These are phyloP conservation scores for Pollachius pollachius DNA, from an alignment of 2,113 vertebrate species.

Conservation along the genomic window DNA sequence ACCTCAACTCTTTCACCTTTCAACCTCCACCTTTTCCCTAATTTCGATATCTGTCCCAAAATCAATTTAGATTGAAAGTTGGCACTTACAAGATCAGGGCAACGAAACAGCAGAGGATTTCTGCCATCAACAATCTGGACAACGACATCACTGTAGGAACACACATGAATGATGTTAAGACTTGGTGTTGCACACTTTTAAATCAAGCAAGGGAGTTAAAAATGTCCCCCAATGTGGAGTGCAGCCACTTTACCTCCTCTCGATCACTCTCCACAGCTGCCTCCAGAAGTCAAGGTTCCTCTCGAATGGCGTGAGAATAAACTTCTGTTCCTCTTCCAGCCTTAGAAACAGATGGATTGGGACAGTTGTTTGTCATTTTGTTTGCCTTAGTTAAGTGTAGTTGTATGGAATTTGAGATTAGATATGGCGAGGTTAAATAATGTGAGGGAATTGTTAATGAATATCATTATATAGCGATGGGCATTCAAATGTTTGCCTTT, in stretches of 20 bases:
- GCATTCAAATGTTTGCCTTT: no score
- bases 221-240: neutral
- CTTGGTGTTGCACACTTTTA: neutral
- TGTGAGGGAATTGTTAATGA: no score
- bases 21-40: neutral
- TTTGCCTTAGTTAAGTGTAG: no score
- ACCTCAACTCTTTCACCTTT: no score
- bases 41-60: neutral
- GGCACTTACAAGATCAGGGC: constrained; percentile 87
- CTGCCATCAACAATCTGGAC: constrained; percentile 96
- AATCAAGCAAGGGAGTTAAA: neutral
- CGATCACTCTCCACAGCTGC: constrained; percentile 97
- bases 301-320: constrained; percentile 95
- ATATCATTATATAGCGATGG: no score
- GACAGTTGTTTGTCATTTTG: neutral
- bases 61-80: neutral
- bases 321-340: constrained; percentile 91
- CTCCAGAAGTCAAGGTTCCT: constrained; percentile 97
- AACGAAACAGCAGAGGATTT: constrained; percentile 92
- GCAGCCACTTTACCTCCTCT: constrained; percentile 81
- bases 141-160: constrained; percentile 83
- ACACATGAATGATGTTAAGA: neutral
- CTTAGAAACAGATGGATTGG: constrained; percentile 55
- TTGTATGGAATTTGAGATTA: no score
- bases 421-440: no score